Base-by-base conservation (phyloP, 2,888 invertebrate genomes). In the Thymelicus lineola region DNA sequence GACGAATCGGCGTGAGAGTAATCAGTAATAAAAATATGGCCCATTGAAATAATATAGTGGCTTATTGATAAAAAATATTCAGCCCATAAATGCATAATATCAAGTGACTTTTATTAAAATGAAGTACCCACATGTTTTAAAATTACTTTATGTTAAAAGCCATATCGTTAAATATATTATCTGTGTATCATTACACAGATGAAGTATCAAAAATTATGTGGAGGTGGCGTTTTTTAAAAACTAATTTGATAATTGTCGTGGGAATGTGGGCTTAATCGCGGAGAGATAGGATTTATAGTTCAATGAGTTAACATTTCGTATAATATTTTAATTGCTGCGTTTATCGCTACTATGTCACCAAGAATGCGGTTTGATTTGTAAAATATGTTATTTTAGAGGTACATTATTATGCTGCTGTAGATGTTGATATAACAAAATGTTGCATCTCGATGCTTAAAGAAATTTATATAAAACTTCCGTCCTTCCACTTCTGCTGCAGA, bases 91-190 rank as follows among this genome's bases (percentile, higher is more conserved):
- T 79, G 80, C 77, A 78, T 79, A 76, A 76, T 81, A 81, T 74
- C 73, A 80, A 82, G 79, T 74, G 79, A 79, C 76, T 77, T 82
- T 85, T 83, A 88, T 86, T 85, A 72, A 78, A 80, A 84, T 81
- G 77, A 86, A 89, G 86, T 86, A 85, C 91, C 92, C 91, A 80
- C 84, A 90, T 91, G 80, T 73, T 80, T 72, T 84, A 82, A 84
- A 86, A 79, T 80, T 69, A 70, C 57, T 69, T 74, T 72, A 74
- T 61, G 72, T 67, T 75, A 74, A 77, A 7, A 67, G 71, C 38
- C 61, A 48, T 58, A 12, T 55, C 71, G 66, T 67, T 67, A 57
- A 71, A 46, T 42, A 62, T 59, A 61, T 55, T 68, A 69, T 69
- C 69, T 55, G 50, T 15, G 59, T 50, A 64, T 35, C 69, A 59